Evolutionary conservation across 1,140 invertebrate species (phyloP).

Genomic region (Heliconius congener): DNA sequence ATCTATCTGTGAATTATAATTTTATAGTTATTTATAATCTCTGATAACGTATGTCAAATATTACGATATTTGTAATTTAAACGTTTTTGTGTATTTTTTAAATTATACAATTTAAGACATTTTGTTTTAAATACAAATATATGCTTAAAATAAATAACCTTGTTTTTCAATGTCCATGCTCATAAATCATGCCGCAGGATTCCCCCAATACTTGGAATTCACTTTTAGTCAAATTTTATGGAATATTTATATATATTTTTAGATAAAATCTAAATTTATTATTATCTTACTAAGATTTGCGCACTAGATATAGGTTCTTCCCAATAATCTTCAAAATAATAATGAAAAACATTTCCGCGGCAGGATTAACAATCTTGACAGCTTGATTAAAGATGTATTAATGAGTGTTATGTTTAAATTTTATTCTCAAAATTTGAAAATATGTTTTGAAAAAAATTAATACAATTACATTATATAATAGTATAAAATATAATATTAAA

Average conservation of each 20-base stretch:
- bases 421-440: not conserved
- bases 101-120: too few species aligned
- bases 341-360: not conserved
- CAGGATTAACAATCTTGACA: constrained; percentile 12
- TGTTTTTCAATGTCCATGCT: not conserved
- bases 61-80: too few species aligned
- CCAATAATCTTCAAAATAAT: not conserved
- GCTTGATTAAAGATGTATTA: constrained; percentile 2
- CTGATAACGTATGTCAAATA: too few species aligned
- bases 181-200: not conserved
- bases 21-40: too few species aligned
- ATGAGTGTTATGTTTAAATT: not conserved
- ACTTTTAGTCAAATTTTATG: not conserved
- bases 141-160: not conserved
- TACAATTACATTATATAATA: too few species aligned
- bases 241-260: not conserved
- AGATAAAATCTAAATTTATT: constrained; percentile 9
- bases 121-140: not conserved
- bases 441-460: too few species aligned
- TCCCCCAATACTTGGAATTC: not conserved
- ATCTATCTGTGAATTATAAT: too few species aligned
- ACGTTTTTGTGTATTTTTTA: too few species aligned
- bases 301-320: constrained; percentile 8
- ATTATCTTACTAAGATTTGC: not conserved
- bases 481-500: too few species aligned